Conservation (phyloP, 2,113 vertebrate species). For the Hippocampus zosterae region DNA sequence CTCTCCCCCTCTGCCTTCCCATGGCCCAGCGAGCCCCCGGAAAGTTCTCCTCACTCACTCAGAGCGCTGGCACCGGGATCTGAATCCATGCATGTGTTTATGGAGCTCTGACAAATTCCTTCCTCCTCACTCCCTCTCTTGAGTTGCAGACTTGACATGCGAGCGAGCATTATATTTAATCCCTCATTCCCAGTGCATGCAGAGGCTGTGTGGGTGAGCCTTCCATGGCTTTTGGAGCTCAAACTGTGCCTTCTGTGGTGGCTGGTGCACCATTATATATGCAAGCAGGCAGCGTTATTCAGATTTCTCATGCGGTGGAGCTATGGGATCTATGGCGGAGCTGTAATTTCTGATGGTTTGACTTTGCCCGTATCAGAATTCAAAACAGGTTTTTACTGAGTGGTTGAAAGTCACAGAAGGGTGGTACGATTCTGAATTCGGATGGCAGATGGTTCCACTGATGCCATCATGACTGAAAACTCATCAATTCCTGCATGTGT, state of each 20-base stretch:
- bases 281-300: constrained; percentile 33
- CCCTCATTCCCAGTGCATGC: constrained; percentile 46
- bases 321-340: constrained; percentile 40
- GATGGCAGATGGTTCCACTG: no score
- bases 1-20: constrained; percentile 53
- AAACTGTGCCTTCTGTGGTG: constrained; percentile 48
- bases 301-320: constrained; percentile 44
- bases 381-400: neutral
- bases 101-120: constrained; percentile 73
- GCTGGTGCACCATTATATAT: constrained; percentile 49
- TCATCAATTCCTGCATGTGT: no score
- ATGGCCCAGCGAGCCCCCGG: constrained; percentile 44
- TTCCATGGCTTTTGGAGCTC: constrained; percentile 39
- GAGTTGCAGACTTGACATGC: constrained; percentile 57
- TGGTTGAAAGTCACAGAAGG: no score
- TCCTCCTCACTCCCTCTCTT: constrained; percentile 59
- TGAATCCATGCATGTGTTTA: constrained; percentile 66
- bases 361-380: constrained; percentile 10
- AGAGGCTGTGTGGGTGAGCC: constrained; percentile 43
- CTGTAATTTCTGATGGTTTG: constrained; percentile 46
- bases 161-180: constrained; percentile 68
- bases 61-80: constrained; percentile 53
- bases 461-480: no score
- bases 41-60: constrained; percentile 57
- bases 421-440: no score